Percentiles rank a stretch among this genome's conserved stretches.
phyloP scores from a whole-genome alignment of 1,140 invertebrate species.

The Pissodes strobi region DNA sequence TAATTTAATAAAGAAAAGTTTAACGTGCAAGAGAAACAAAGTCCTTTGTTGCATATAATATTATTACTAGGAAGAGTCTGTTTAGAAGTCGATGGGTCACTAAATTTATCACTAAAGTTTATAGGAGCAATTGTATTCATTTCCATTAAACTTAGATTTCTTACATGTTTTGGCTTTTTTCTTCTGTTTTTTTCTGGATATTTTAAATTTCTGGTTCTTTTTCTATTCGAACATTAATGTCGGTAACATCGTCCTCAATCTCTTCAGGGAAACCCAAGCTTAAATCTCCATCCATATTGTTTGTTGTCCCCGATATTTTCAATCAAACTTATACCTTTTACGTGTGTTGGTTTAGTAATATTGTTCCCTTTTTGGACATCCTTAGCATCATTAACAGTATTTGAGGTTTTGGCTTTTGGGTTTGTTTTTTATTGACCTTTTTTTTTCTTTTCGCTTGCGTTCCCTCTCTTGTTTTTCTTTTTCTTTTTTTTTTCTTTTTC shows the following conservation, averaged over 20 bases:
- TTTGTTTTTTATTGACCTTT: not conserved
- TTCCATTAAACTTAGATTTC: not conserved
- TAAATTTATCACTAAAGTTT: too few species aligned
- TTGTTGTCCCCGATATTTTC: not conserved
- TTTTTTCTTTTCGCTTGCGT: too few species aligned
- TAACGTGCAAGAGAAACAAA: too few species aligned
- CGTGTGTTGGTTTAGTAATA: too few species aligned
- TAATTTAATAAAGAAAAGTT: not conserved
- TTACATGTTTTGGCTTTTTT: too few species aligned
- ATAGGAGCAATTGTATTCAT: not conserved
- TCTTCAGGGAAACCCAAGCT: not conserved
- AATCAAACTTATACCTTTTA: not conserved
- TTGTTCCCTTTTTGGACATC: not conserved
- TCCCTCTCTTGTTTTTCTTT: not conserved
- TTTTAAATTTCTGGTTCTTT: not conserved
- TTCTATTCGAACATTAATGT: too few species aligned
- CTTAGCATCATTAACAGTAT: too few species aligned
- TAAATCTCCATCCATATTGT: too few species aligned
- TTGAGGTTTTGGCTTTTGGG: too few species aligned
- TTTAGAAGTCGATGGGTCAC: too few species aligned
- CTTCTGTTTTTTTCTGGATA: not conserved
- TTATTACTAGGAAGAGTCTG: too few species aligned
- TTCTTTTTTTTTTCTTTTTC: not conserved
- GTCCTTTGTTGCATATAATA: not conserved
- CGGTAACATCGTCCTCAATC: not conserved